A percentile compares a stretch with the other conserved stretches of the same genome.
phyloP scores from a whole-genome alignment of 2,888 invertebrate species.

The Trissonchulus latispiculum region DNA sequence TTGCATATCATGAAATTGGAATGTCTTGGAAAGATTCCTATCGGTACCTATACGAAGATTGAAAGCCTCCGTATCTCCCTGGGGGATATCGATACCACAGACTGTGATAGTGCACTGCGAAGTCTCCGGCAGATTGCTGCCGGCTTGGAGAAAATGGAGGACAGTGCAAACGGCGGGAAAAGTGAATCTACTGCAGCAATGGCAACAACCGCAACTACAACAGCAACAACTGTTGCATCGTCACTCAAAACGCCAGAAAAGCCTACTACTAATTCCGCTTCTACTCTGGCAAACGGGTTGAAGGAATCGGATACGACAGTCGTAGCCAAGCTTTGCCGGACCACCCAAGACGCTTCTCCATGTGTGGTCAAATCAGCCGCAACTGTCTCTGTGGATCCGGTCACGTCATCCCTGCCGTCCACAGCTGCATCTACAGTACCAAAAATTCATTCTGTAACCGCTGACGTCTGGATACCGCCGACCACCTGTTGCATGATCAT shows the following conservation, averaged over 20 bases:
- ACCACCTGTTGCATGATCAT: too few relatives aligned
- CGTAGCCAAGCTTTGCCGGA: too few relatives aligned
- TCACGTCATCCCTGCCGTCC: not conserved
- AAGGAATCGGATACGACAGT: too few relatives aligned
- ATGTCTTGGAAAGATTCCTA: constrained; percentile 78
- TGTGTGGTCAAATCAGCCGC: too few relatives aligned
- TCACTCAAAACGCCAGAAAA: too few relatives aligned
- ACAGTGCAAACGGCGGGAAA: not conserved
- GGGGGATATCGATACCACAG: constrained; percentile 79
- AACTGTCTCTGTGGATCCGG: too few relatives aligned
- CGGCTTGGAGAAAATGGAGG: not conserved
- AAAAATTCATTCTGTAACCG: not conserved
- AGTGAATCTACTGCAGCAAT: not conserved
- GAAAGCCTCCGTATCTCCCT: not conserved
- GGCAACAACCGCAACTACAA: not conserved
- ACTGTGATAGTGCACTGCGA: constrained; percentile 84
- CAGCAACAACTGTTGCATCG: not conserved
- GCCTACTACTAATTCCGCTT: not conserved
- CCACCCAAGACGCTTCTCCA: too few relatives aligned
- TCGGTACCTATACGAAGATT: constrained; percentile 41
- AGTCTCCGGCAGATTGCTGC: constrained; percentile 53
- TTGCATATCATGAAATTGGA: constrained; percentile 46
- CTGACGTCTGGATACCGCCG: constrained; percentile 24
- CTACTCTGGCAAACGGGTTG: not conserved
- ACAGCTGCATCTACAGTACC: not conserved